phyloP scores from a whole-genome alignment of 2,888 invertebrate genomes.

The Calephelis perditalis region DNA sequence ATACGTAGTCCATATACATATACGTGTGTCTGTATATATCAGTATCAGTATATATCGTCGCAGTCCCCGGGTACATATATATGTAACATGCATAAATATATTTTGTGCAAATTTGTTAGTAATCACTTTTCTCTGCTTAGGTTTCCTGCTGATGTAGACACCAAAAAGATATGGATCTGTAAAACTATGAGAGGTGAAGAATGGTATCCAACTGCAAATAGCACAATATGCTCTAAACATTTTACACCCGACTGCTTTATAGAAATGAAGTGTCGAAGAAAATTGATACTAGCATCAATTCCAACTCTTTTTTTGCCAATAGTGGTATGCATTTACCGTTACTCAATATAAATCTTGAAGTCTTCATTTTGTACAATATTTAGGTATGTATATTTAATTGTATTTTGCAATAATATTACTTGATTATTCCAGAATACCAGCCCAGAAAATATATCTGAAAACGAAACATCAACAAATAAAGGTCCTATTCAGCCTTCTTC shows the following conservation, averaged over 20 bases:
- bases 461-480: not conserved
- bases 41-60: not conserved
- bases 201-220: conserved; percentile 15
- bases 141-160: conserved; percentile 2
- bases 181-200: conserved; percentile 13
- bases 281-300: conserved; percentile 8
- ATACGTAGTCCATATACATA: not conserved
- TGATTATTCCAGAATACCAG: conserved; percentile 5
- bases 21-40: not conserved
- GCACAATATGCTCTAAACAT: conserved; percentile 13
- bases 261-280: conserved; percentile 12
- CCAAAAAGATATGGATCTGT: conserved; percentile 5
- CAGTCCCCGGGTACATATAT: not conserved
- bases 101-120: too few relatives aligned
- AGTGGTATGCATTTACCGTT: conserved; percentile 12
- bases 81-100: not conserved
- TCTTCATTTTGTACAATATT: conserved; percentile 5
- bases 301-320: conserved; percentile 13
- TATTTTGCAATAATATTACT: conserved; percentile 18
- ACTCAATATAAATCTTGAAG: conserved; percentile 5
- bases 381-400: conserved; percentile 4
- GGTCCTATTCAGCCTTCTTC: conserved; percentile 6
- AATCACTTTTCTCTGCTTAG: not conserved
- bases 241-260: conserved; percentile 13
- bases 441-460: conserved; percentile 4